These are phyloP conservation scores for Crioceris asparagi DNA, from an alignment of 2,888 invertebrate species.

Conservation along the genomic window DNA sequence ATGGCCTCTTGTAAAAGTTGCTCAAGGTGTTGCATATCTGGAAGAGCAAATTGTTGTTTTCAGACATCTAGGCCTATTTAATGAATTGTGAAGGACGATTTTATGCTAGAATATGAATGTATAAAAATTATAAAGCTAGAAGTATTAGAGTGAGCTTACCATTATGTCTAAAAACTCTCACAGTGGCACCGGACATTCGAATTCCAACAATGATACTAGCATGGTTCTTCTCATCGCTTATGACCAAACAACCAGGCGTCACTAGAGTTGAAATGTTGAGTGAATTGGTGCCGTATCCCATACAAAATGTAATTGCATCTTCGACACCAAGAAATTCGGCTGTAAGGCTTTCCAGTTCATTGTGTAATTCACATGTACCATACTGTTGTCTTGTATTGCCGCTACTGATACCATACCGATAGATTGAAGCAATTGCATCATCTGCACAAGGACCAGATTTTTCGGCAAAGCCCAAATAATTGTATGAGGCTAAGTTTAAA, in stretches of 20 bases:
- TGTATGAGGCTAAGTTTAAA: neutral
- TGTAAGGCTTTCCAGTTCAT: neutral
- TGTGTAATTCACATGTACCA: neutral
- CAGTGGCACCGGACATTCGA: neutral
- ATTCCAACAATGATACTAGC: neutral
- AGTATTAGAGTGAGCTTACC: conserved; percentile 9
- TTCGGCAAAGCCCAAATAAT: neutral
- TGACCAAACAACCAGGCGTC: neutral
- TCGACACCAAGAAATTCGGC: neutral
- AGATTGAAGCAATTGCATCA: neutral
- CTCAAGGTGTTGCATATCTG: neutral
- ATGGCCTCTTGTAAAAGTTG: neutral
- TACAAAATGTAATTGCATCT: neutral
- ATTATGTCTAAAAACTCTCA: neutral
- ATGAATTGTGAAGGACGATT: neutral
- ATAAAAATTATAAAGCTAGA: neutral
- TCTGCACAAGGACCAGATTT: neutral
- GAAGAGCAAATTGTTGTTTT: neutral
- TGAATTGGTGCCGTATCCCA: neutral
- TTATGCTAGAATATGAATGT: neutral
- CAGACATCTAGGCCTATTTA: no score
- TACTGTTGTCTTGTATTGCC: neutral
- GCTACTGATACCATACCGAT: neutral
- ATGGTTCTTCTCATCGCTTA: neutral
- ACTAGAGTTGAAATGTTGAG: neutral